Evolutionary conservation across 2,888 invertebrate genomes (phyloP).

Genomic region (Marasmarcha lunaedactyla): DNA sequence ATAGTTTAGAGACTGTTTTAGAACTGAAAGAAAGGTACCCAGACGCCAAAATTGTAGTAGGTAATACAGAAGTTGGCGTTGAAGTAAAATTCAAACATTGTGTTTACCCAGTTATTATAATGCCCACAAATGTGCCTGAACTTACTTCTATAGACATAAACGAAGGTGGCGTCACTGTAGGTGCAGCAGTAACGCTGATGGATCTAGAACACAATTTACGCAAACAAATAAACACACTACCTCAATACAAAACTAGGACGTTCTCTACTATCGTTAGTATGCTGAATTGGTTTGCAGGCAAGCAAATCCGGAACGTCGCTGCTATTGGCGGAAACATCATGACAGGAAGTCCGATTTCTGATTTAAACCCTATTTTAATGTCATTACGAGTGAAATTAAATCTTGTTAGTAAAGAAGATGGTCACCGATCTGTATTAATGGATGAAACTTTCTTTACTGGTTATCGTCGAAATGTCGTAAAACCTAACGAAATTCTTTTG

Average conservation of each 20-base stretch:
- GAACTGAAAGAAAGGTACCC: constrained; percentile 75
- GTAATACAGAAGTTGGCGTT: constrained; percentile 87
- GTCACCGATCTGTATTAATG: constrained; percentile 73
- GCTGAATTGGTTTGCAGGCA: constrained; percentile 95
- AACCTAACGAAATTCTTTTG: constrained; percentile 78
- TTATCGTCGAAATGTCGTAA: constrained; percentile 80
- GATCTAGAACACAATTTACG: constrained; percentile 78
- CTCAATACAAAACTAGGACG: constrained; percentile 74
- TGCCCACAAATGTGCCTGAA: constrained; percentile 89
- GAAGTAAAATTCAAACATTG: constrained; percentile 86
- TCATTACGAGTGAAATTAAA: constrained; percentile 84
- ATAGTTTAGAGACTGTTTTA: constrained; percentile 69
- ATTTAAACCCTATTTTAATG: constrained; percentile 92
- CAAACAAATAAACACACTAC: constrained; percentile 66
- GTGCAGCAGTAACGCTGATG: constrained; percentile 85
- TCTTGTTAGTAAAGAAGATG: constrained; percentile 66
- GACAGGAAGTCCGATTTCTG: constrained; percentile 96
- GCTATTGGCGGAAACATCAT: constrained; percentile 94
- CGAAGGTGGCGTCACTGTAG: constrained; percentile 75
- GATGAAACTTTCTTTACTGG: constrained; percentile 84
- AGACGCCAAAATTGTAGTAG: constrained; percentile 80
- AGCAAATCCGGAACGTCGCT: constrained; percentile 96
- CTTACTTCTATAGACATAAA: constrained; percentile 71
- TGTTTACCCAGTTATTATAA: constrained; percentile 81
- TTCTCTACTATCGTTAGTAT: constrained; percentile 81